Percentiles rank a stretch among this genome's conserved stretches.
Conservation (phyloP, 2,888 invertebrate genomes). For the Epistrophella euchroma region DNA sequence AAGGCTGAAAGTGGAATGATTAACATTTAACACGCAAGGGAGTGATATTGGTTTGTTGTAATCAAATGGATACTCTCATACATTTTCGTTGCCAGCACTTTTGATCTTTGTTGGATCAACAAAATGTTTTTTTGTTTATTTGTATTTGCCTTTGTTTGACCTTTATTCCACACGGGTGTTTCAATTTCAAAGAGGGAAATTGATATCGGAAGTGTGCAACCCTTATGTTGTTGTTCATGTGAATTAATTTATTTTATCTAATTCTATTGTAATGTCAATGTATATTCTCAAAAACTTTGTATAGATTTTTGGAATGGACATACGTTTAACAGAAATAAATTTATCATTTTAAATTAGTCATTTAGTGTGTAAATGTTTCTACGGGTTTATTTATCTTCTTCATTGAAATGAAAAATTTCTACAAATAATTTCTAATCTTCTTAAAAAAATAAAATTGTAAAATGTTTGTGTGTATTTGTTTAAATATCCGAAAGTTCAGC, state of each 20-base stretch:
- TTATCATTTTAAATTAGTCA: not conserved
- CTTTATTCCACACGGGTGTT: conserved; percentile 9
- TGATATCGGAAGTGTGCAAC: not conserved
- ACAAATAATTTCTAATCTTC: too few relatives aligned
- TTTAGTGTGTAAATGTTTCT: too few relatives aligned
- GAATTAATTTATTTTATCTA: not conserved
- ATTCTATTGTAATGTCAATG: not conserved
- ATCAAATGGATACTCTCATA: not conserved
- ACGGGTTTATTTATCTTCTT: not conserved
- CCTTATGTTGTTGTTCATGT: not conserved
- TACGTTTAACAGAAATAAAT: not conserved
- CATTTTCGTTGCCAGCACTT: not conserved
- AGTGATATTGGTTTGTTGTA: conserved; percentile 7
- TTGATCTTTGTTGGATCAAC: conserved; percentile 28
- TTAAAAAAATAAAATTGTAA: too few relatives aligned
- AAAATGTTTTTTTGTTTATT: conserved; percentile 3
- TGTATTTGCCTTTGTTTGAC: conserved; percentile 23
- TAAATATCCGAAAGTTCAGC: too few relatives aligned
- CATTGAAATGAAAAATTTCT: too few relatives aligned
- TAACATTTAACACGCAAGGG: conserved; percentile 15
- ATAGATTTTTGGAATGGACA: not conserved
- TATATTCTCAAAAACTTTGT: not conserved
- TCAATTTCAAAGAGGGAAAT: not conserved
- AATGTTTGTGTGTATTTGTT: too few relatives aligned
- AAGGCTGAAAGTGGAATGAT: too few relatives aligned